These are phyloP conservation scores for Bombus fervidus DNA, from an alignment of 1,140 invertebrate genomes.

Conservation along the genomic window DNA sequence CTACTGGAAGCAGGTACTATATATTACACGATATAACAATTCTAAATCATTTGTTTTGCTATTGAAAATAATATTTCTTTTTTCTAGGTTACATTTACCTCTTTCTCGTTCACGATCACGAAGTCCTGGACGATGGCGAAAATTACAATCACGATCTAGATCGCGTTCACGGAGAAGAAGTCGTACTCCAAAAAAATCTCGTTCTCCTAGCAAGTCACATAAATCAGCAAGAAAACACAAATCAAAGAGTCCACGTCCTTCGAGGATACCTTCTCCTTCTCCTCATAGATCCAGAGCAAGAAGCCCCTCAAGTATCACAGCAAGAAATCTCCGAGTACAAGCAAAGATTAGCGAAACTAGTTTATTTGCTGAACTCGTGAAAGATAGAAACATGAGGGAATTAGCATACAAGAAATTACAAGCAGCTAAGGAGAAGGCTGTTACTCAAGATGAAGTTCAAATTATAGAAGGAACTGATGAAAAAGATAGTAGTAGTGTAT, in stretches of 20 bases:
- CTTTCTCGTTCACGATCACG: constrained; percentile 79
- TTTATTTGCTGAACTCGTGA: constrained; percentile 93
- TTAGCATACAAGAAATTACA: constrained; percentile 87
- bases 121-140: constrained; percentile 77
- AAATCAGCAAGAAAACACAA: constrained; percentile 78
- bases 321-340: constrained; percentile 83
- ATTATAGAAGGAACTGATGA: constrained; percentile 80
- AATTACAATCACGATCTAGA: constrained; percentile 73
- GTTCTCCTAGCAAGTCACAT: constrained; percentile 78
- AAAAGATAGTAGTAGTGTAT: constrained; percentile 68
- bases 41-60: neutral
- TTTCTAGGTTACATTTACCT: constrained; percentile 69
- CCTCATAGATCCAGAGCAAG: constrained; percentile 74
- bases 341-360: constrained; percentile 92
- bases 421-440: constrained; percentile 81
- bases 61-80: neutral
- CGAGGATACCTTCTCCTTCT: constrained; percentile 78
- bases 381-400: constrained; percentile 91
- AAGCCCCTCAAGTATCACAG: constrained; percentile 80
- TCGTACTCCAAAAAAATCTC: constrained; percentile 78
- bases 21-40: neutral
- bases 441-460: constrained; percentile 78
- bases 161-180: constrained; percentile 78
- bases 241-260: constrained; percentile 78
- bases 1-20: constrained; percentile 69